Percentiles rank a stretch among this genome's conserved stretches.
Evolutionary conservation across 1,140 invertebrate species (phyloP).

Genomic region (Schlechtendalia chinensis): DNA sequence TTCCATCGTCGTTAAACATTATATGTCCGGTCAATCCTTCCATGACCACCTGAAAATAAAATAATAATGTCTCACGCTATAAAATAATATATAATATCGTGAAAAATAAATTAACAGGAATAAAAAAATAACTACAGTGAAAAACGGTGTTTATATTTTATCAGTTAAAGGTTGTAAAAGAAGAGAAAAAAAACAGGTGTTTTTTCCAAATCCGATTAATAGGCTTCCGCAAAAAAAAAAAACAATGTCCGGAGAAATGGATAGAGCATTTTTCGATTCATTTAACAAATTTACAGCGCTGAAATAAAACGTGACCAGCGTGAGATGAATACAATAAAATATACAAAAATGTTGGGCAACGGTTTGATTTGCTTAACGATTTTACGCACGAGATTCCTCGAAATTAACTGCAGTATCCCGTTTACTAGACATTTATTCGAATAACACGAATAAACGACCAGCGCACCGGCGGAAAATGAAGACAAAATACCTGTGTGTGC

Average conservation of each 20-base stretch:
- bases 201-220: constrained; percentile 11
- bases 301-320: constrained; percentile 37
- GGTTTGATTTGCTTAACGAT: constrained; percentile 41
- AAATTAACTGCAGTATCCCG: constrained; percentile 26
- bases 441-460: background rate
- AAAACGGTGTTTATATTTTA: background rate
- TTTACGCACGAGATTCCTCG: constrained; percentile 2
- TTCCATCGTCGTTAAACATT: constrained; percentile 81
- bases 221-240: constrained; percentile 17
- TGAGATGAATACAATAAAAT: background rate
- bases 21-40: constrained; percentile 88
- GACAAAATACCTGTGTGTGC: background rate
- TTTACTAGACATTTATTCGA: constrained; percentile 26
- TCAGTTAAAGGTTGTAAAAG: background rate
- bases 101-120: background rate
- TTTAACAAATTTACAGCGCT: constrained; percentile 37
- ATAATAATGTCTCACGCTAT: background rate
- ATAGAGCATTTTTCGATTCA: constrained; percentile 37
- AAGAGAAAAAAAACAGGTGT: background rate
- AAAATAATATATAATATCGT: background rate
- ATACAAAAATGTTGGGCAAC: background rate
- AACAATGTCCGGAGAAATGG: background rate
- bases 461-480: too few relatives aligned
- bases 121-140: background rate
- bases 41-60: constrained; percentile 74